Conservation (phyloP, 2,113 vertebrate species). For the human (Homo sapiens) region DNA sequence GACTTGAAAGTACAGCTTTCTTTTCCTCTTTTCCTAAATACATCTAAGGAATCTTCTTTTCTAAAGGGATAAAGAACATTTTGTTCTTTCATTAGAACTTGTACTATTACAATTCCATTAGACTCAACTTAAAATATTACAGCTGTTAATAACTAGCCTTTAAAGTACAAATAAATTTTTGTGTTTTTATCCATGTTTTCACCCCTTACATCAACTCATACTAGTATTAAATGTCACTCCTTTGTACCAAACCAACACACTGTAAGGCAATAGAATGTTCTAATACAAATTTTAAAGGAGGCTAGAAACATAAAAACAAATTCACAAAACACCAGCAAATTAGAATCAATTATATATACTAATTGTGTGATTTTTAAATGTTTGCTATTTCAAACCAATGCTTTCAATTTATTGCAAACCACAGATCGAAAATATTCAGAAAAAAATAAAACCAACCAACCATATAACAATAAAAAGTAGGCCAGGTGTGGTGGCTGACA, state of each 20-base stretch:
- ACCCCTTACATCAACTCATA: not conserved
- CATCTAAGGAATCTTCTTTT: not conserved
- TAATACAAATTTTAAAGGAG: not conserved
- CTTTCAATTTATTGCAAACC: not conserved
- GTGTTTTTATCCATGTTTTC: not conserved
- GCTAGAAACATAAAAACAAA: not conserved
- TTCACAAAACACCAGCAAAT: not conserved
- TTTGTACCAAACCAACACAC: not conserved
- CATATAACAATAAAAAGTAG: not conserved
- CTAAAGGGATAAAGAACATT: not conserved
- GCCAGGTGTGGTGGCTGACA: too few species aligned
- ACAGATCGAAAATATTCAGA: not conserved
- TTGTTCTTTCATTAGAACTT: not conserved
- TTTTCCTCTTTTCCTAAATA: not conserved
- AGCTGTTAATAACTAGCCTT: not conserved
- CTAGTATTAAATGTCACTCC: not conserved
- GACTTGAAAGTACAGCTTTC: not conserved
- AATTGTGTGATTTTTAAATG: not conserved
- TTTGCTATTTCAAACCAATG: not conserved
- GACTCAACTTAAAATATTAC: not conserved
- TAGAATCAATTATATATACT: not conserved
- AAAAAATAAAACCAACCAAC: not conserved
- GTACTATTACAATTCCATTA: too few species aligned
- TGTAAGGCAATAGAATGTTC: not conserved
- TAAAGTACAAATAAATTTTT: not conserved